These are phyloP conservation scores for Eptesicus fuscus DNA, from an alignment of 2,113 vertebrate species.

Conservation along the genomic window DNA sequence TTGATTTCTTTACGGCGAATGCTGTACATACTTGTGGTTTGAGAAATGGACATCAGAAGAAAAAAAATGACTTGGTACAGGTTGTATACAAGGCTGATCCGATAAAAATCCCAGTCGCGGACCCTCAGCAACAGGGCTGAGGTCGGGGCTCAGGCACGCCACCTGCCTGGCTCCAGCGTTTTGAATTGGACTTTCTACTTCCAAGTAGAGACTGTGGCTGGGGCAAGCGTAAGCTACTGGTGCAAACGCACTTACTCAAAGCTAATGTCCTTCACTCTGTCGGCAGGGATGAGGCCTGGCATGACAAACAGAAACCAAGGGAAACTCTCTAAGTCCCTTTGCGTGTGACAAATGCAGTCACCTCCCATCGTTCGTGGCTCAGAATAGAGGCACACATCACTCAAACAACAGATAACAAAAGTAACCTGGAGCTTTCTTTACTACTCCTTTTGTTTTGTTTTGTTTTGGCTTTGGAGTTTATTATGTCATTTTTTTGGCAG, in stretches of 20 bases:
- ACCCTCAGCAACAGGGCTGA: neutral
- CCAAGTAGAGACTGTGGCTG: neutral
- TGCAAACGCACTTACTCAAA: neutral
- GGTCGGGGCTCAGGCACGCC: neutral
- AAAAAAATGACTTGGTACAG: slow-evolving; percentile 3
- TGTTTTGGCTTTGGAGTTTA: neutral
- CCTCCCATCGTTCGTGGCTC: neutral
- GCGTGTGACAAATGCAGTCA: neutral
- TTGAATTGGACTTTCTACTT: neutral
- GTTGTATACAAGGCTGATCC: neutral
- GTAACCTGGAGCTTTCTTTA: neutral
- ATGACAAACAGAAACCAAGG: neutral
- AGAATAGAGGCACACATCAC: neutral
- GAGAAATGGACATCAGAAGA: slow-evolving; percentile 31
- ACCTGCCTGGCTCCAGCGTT: neutral
- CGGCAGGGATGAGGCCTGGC: neutral
- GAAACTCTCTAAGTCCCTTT: neutral
- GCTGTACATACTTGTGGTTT: slow-evolving; percentile 66
- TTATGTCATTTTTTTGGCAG: neutral
- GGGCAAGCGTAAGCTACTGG: no score
- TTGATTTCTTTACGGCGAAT: slow-evolving; percentile 64
- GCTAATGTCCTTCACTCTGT: neutral
- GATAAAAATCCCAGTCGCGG: neutral
- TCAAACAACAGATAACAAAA: neutral
- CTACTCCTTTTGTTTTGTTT: neutral